These are phyloP conservation scores for Lordiphosa fenestrarum DNA, from an alignment of 2,888 invertebrate genomes.

Conservation along the genomic window DNA sequence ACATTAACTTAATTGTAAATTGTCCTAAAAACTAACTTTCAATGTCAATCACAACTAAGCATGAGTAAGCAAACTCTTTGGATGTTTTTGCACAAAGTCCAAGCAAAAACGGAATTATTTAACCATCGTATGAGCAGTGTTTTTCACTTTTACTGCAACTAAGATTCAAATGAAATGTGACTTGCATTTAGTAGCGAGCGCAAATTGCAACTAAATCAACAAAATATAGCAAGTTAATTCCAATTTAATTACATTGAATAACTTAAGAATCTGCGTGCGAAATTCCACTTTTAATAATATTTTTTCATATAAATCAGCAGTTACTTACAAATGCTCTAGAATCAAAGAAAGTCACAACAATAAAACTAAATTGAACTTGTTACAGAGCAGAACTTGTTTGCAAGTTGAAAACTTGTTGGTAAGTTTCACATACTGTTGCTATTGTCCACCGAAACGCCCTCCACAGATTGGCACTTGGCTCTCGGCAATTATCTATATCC, in stretches of 20 bases:
- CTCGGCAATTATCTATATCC: too few relatives aligned
- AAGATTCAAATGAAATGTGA: slow-evolving; percentile 21
- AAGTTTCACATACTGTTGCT: slow-evolving; percentile 13
- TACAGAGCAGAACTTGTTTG: slow-evolving; percentile 44
- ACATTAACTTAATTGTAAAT: too few relatives aligned
- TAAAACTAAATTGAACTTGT: slow-evolving; percentile 25
- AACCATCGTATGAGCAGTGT: too few relatives aligned
- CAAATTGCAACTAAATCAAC: slow-evolving; percentile 19
- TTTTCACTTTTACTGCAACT: too few relatives aligned
- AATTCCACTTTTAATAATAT: neutral
- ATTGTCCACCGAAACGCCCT: too few relatives aligned
- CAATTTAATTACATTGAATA: neutral
- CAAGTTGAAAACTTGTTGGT: slow-evolving; percentile 33
- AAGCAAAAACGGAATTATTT: too few relatives aligned
- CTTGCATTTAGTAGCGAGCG: slow-evolving; percentile 27
- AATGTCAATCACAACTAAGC: too few relatives aligned
- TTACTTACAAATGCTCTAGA: slow-evolving; percentile 11
- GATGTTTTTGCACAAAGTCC: too few relatives aligned
- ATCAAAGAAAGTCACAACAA: slow-evolving; percentile 3
- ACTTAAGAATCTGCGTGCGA: too few relatives aligned
- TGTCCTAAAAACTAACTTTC: too few relatives aligned
- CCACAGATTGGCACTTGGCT: too few relatives aligned
- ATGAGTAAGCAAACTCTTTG: too few relatives aligned
- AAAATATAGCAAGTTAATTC: slow-evolving; percentile 9
- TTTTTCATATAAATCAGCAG: neutral